These are phyloP conservation scores for Eupeodes corollae DNA, from an alignment of 1,140 invertebrate species.

Conservation along the genomic window DNA sequence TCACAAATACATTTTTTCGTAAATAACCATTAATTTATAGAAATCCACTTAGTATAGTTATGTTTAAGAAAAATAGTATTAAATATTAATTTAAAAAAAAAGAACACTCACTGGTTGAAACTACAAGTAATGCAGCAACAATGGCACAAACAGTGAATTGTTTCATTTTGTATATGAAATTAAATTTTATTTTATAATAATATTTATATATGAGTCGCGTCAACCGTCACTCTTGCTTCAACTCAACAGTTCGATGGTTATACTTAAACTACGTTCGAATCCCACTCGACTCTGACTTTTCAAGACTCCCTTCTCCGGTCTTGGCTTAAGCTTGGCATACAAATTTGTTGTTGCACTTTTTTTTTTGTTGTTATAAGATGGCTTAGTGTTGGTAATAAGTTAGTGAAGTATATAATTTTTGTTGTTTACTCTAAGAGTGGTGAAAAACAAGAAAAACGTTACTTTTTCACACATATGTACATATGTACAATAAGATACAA, in stretches of 20 bases:
- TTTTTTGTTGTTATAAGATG: too few species aligned
- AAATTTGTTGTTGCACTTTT: too few species aligned
- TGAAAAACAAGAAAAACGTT: too few species aligned
- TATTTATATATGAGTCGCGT: not conserved
- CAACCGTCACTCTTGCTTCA: conserved; percentile 14
- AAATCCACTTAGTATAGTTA: too few species aligned
- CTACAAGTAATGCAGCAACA: conserved; percentile 24
- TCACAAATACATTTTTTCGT: too few species aligned
- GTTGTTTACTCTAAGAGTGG: too few species aligned
- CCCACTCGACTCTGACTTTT: conserved; percentile 33
- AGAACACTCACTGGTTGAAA: conserved; percentile 29
- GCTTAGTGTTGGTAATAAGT: too few species aligned
- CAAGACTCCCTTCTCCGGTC: conserved; percentile 32
- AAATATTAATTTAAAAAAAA: not conserved
- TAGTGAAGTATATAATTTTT: too few species aligned
- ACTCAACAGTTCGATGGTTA: conserved; percentile 30
- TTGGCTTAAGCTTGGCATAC: conserved; percentile 3
- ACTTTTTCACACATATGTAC: too few species aligned
- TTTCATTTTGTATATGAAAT: conserved; percentile 22
- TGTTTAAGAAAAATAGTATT: not conserved
- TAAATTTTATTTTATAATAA: conserved; percentile 3
- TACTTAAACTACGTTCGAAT: conserved; percentile 33
- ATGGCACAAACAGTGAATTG: conserved; percentile 29
- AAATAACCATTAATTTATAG: too few species aligned
- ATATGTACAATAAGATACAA: too few species aligned